Conservation (phyloP, 2,797 vertebrate genomes). For the Sebastes nivosus region DNA sequence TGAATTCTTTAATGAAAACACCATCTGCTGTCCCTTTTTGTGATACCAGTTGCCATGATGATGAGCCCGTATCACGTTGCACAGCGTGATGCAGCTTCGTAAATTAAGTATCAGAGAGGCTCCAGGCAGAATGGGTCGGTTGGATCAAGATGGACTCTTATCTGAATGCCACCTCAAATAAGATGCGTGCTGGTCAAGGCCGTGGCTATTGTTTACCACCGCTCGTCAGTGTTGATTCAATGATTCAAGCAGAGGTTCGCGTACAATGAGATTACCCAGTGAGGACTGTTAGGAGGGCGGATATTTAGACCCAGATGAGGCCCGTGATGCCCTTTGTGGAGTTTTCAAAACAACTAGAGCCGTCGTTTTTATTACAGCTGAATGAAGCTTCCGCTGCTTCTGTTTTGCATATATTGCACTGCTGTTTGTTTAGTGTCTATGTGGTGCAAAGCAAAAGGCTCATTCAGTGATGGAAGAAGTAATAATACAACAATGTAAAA, state of each 20-base stretch:
- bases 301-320: slow-evolving; percentile 38
- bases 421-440: background rate
- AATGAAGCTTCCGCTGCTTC: background rate
- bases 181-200: slow-evolving; percentile 28
- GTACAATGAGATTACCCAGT: slow-evolving; percentile 18
- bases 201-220: slow-evolving; percentile 17
- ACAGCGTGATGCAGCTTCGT: slow-evolving; percentile 37
- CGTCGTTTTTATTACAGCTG: slow-evolving; percentile 4
- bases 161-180: slow-evolving; percentile 52
- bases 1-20: slow-evolving; percentile 79
- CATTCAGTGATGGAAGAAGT: background rate
- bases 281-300: slow-evolving; percentile 18
- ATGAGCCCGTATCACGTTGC: slow-evolving; percentile 61
- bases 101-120: slow-evolving; percentile 57
- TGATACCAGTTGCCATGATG: slow-evolving; percentile 62
- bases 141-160: slow-evolving; percentile 41
- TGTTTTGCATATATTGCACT: background rate
- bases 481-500: background rate
- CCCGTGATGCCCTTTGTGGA: slow-evolving; percentile 14
- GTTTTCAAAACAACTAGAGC: slow-evolving; percentile 24
- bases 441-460: background rate
- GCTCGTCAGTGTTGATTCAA: slow-evolving; percentile 10
- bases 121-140: background rate
- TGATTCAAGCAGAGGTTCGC: slow-evolving; percentile 11
- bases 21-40: slow-evolving; percentile 72